phyloP scores from a whole-genome alignment of 2,797 vertebrate genomes.

The Acestrorhynchus altus region DNA sequence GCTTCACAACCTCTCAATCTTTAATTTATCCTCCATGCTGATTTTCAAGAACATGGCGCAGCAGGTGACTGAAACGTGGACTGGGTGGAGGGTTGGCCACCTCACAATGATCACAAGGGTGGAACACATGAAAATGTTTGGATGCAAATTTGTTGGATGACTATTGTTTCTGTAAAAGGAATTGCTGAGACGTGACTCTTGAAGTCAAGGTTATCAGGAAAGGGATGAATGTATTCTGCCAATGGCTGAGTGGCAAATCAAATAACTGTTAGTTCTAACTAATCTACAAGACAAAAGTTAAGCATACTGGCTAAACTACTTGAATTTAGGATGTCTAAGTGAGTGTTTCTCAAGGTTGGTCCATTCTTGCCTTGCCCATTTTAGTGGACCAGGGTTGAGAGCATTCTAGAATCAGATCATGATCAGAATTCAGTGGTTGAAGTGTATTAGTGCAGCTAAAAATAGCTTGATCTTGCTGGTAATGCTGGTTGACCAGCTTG shows the following conservation, averaged over 20 bases:
- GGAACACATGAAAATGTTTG: conserved; percentile 20
- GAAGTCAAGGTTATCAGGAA: conserved; percentile 15
- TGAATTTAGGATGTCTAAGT: no score
- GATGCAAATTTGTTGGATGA: conserved; percentile 27
- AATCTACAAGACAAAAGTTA: not conserved
- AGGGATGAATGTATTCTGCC: not conserved
- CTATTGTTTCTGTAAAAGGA: not conserved
- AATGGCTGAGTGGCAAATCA: not conserved
- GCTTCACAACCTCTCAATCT: conserved; percentile 12
- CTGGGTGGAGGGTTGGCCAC: not conserved
- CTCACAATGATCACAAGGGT: conserved; percentile 25
- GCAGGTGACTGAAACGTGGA: conserved; percentile 17
- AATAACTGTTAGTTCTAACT: not conserved
- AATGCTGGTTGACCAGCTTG: no score
- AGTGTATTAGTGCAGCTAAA: no score
- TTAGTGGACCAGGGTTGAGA: no score
- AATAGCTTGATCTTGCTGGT: no score
- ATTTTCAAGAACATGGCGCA: not conserved
- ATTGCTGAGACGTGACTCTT: not conserved
- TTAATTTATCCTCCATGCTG: conserved; percentile 57
- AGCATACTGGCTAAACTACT: no score
- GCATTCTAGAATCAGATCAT: no score
- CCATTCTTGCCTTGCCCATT: no score
- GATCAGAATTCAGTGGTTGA: no score
- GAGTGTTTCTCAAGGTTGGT: no score